Evolutionary conservation across 2,113 vertebrate species (phyloP).

Genomic region (Hemicordylus capensis): DNA sequence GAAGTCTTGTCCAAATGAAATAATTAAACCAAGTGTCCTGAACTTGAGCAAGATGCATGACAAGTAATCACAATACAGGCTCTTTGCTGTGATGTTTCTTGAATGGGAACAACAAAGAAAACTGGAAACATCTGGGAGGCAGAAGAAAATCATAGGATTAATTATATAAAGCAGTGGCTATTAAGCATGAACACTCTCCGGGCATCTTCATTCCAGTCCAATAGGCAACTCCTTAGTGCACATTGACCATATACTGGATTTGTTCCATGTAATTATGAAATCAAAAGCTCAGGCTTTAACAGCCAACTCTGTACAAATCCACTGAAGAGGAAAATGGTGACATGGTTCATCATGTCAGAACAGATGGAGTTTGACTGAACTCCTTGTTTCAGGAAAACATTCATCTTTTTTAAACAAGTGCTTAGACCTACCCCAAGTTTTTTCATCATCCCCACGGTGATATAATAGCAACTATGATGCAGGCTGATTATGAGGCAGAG

Average conservation of each 20-base stretch:
- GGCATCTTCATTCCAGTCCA: conserved; percentile 20
- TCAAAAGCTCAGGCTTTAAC: not conserved
- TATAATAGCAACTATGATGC: not conserved
- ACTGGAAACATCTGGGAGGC: not conserved
- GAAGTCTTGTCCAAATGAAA: conserved; percentile 55
- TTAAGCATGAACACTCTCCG: conserved; percentile 2
- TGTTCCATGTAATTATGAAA: not conserved
- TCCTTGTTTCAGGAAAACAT: not conserved
- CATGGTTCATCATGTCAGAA: not conserved
- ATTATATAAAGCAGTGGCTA: not conserved
- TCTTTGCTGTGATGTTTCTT: conserved; percentile 39
- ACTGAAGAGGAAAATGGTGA: not conserved
- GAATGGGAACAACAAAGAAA: not conserved
- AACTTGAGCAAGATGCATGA: conserved; percentile 38
- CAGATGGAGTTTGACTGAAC: not conserved
- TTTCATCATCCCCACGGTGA: not conserved
- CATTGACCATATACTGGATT: accelerated
- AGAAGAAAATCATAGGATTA: not conserved
- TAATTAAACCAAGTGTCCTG: conserved; percentile 40
- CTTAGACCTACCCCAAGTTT: not conserved
- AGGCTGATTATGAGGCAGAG: too few species aligned
- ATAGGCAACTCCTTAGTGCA: not conserved
- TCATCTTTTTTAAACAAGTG: not conserved
- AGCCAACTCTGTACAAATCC: not conserved
- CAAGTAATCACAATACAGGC: conserved; percentile 25